Evolutionary conservation across 2,797 vertebrate species (phyloP), one percentile per base, ranked within the genome.

Genomic region (Eptatretus atami): DNA sequence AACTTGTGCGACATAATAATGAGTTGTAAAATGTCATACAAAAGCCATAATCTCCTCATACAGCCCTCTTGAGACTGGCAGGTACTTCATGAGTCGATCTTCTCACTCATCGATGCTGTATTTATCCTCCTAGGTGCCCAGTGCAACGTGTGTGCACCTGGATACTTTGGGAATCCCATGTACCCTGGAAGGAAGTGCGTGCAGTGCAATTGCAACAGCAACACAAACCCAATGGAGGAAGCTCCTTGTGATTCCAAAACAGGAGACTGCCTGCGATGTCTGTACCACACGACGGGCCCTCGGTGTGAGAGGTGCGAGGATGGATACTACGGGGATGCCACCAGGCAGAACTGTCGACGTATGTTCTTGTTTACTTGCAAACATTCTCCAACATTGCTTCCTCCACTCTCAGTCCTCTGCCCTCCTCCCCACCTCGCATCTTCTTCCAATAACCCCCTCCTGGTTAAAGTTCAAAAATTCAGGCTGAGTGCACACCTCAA

Each of bases 121-220:
- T 44, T 44, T 44, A 4, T 44, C n/a, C 55, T 15, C 11, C 9
- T 72, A 98, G 92, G 90, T 65, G 73, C 76, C 1, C 79, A 81
- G 13, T 98, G 92, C 55, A 84, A 90, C 1, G 77, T 84, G 69
- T 96, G 92, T 66, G 82, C 84, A 31, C 81, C 90, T 0, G 92
- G 92, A 66, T 81, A 83, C 71, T 84, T 81, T 1, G 85, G 90
- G 13, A 81, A 90, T 71, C 86, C 84, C 1, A 76, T 76, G 52
- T 80, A 79, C 69, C 73, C 76, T 0, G 81, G 82, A 0, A 82
- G 90, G 11, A 78, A 65, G 66, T 98, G 90, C 73, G 78, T 80
- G 70, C 78, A 74, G 0, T 96, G 90, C 67, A 78, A 79, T 67
- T 98, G 92, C 71, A 83, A 77, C 54, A 81, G 82, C 67, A 95